phyloP scores from a whole-genome alignment of 2,888 invertebrate genomes.

The Yponomeuta cagnagella region DNA sequence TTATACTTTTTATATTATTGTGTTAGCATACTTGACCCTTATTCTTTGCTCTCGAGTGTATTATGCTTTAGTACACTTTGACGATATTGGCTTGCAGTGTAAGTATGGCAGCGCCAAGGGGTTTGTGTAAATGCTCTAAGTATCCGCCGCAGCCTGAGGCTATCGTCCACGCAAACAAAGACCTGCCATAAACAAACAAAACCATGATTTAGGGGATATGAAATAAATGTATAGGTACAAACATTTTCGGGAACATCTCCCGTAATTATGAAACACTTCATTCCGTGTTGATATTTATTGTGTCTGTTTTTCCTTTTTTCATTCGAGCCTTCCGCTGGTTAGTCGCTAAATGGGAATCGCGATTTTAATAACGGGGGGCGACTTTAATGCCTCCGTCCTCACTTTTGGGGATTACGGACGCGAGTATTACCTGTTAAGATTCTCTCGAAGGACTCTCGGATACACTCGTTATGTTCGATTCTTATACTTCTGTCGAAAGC shows the following conservation, averaged over 20 bases:
- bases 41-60: no score
- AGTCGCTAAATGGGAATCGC: background rate
- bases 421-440: background rate
- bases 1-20: no score
- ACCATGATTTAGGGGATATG: constrained; percentile 54
- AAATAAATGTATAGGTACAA: constrained; percentile 38
- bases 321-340: background rate
- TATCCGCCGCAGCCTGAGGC: constrained; percentile 23
- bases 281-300: background rate
- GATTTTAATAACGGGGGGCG: background rate
- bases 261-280: background rate
- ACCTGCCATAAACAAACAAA: constrained; percentile 52
- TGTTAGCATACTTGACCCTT: no score
- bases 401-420: background rate
- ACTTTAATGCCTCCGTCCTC: background rate
- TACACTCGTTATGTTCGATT: no score
- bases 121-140: background rate
- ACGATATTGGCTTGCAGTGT: no score
- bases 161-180: constrained; percentile 47
- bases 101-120: no score
- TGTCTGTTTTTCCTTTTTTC: constrained; percentile 1
- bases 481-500: no score
- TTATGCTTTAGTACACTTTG: no score
- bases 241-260: constrained; percentile 1
- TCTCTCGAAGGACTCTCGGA: no score